Conservation (phyloP, 2,888 invertebrate genomes). For the Ectobius pallidus region DNA sequence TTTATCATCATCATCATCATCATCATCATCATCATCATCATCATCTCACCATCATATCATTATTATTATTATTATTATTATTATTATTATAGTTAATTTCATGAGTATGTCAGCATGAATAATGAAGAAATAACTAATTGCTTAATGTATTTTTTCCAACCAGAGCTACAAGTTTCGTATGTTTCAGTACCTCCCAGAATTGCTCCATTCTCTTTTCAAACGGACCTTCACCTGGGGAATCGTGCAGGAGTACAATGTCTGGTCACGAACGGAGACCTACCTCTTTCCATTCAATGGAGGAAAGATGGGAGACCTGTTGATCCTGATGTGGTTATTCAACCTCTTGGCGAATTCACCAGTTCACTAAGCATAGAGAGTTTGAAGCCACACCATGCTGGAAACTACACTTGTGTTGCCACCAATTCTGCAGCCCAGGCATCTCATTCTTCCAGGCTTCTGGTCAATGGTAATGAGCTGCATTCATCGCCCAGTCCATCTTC, state of each 20-base stretch:
- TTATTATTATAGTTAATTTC: too few species aligned
- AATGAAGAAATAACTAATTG: too few species aligned
- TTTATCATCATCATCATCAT: too few species aligned
- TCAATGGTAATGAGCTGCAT: conserved; percentile 48
- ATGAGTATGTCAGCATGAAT: too few species aligned
- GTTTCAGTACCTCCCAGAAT: too few species aligned
- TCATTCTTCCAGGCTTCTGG: conserved; percentile 49
- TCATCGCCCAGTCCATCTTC: conserved; percentile 18
- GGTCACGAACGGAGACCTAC: conserved; percentile 49
- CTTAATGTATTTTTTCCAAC: too few species aligned
- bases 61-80: too few species aligned
- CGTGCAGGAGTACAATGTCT: conserved; percentile 51
- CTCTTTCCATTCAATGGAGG: conserved; percentile 49
- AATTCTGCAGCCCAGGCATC: conserved; percentile 46
- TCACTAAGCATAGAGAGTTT: conserved; percentile 46
- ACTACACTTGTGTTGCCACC: conserved; percentile 45
- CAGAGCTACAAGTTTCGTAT: too few species aligned
- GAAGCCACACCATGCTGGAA: conserved; percentile 44
- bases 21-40: too few species aligned
- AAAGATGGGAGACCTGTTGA: conserved; percentile 51
- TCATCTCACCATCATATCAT: too few species aligned
- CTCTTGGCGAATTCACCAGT: conserved; percentile 48
- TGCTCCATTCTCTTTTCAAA: conserved; percentile 53
- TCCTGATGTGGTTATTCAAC: conserved; percentile 46
- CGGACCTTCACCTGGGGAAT: conserved; percentile 51